phyloP scores from a whole-genome alignment of 2,888 invertebrate genomes.

The Lamellibrachia columna region DNA sequence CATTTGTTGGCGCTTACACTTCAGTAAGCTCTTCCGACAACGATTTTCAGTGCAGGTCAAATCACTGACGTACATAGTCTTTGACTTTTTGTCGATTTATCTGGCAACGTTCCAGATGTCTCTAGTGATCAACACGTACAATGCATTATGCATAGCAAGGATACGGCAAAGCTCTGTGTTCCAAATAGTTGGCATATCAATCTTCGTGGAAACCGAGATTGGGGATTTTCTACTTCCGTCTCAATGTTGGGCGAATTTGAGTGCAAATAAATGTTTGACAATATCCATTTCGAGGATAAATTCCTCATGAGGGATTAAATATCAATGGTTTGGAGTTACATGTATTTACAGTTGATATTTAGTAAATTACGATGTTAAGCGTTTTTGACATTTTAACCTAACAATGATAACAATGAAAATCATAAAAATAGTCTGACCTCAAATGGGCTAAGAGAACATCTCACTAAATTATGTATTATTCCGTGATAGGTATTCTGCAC shows the following conservation, averaged over 20 bases:
- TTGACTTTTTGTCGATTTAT: not conserved
- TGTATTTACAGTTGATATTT: not conserved
- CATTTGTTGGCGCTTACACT: not conserved
- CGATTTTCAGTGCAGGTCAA: not conserved
- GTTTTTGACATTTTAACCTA: not conserved
- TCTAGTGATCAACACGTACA: not conserved
- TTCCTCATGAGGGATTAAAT: not conserved
- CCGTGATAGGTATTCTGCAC: not conserved
- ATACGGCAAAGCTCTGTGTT: not conserved
- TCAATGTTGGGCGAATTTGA: not conserved
- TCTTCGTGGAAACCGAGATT: not conserved
- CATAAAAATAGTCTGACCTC: not conserved
- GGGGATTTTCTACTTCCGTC: too few species aligned
- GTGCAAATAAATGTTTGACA: not conserved
- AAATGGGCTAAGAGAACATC: not conserved
- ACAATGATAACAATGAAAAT: not conserved
- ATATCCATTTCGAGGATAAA: not conserved
- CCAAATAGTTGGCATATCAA: not conserved
- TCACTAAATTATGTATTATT: not conserved
- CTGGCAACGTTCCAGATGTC: not conserved
- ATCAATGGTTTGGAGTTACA: not conserved
- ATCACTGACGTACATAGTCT: not conserved
- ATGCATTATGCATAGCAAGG: not conserved
- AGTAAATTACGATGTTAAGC: not conserved
- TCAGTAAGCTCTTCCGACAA: not conserved